Conservation (phyloP, 2,888 invertebrate genomes). For the Lithosia quadra region DNA sequence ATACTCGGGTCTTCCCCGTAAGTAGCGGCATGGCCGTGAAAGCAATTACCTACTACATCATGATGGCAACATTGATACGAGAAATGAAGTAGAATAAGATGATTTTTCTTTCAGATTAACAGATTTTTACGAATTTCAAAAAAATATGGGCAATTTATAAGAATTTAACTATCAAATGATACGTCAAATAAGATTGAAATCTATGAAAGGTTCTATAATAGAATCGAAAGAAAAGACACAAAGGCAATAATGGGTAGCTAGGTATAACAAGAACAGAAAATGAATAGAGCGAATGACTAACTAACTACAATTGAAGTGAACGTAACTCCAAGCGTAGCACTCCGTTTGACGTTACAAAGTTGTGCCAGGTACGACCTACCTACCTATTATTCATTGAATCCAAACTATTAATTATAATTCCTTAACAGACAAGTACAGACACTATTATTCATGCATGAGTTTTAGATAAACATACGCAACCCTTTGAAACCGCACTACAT, state of each 20-base stretch:
- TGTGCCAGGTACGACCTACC: not conserved
- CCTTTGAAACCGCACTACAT: not conserved
- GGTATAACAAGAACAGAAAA: constrained; percentile 1
- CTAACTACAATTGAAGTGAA: constrained; percentile 1
- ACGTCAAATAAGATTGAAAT: too few relatives aligned
- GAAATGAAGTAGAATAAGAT: too few relatives aligned
- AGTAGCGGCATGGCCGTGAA: too few relatives aligned
- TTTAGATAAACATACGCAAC: constrained; percentile 2
- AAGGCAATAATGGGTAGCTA: not conserved
- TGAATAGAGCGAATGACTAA: not conserved
- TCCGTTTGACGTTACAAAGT: not conserved
- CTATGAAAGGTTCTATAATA: not conserved
- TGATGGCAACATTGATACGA: too few relatives aligned
- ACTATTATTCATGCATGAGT: constrained; percentile 4
- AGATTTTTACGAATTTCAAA: too few relatives aligned
- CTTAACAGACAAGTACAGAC: not conserved
- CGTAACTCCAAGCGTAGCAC: not conserved
- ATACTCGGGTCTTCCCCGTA: too few relatives aligned
- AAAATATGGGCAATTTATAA: too few relatives aligned
- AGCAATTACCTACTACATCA: too few relatives aligned
- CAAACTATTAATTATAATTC: constrained; percentile 3
- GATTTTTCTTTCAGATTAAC: too few relatives aligned
- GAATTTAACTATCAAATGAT: too few relatives aligned
- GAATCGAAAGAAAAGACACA: not conserved
- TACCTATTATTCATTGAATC: not conserved